phyloP scores from a whole-genome alignment of 2,113 vertebrate species.

The Mesocricetus auratus region DNA sequence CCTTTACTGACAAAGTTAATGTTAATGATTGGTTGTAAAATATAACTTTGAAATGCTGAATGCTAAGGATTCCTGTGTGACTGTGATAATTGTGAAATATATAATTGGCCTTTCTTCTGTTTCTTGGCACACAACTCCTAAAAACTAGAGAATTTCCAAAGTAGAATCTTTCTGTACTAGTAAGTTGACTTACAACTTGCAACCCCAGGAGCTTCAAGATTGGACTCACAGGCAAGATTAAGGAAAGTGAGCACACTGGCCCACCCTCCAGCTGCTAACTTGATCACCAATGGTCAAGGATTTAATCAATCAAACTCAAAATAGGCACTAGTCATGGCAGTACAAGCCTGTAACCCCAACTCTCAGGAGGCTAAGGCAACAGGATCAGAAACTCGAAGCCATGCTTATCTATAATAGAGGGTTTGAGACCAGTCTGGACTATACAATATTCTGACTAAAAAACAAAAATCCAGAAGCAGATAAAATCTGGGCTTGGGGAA shows the following conservation, averaged over 20 bases:
- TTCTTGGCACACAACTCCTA: not conserved
- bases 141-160: not conserved
- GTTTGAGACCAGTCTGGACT: not conserved
- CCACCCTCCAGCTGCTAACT: not conserved
- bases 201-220: not conserved
- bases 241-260: not conserved
- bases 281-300: not conserved
- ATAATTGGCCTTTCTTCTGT: not conserved
- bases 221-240: not conserved
- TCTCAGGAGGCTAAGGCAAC: not conserved
- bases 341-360: not conserved
- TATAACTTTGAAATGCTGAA: not conserved
- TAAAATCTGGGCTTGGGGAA: not conserved
- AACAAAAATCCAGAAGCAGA: not conserved
- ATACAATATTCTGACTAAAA: not conserved
- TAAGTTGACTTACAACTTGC: not conserved
- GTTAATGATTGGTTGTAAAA: not conserved
- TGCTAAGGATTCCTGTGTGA: not conserved
- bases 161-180: not conserved
- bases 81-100: not conserved
- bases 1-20: not conserved
- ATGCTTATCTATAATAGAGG: not conserved
- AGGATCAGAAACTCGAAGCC: not conserved
- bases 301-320: not conserved
- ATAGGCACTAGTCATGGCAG: not conserved